Percentiles rank a stretch among this genome's conserved stretches.
Conservation (phyloP, 1,140 invertebrate genomes). For the Choristoneura fumiferana region DNA sequence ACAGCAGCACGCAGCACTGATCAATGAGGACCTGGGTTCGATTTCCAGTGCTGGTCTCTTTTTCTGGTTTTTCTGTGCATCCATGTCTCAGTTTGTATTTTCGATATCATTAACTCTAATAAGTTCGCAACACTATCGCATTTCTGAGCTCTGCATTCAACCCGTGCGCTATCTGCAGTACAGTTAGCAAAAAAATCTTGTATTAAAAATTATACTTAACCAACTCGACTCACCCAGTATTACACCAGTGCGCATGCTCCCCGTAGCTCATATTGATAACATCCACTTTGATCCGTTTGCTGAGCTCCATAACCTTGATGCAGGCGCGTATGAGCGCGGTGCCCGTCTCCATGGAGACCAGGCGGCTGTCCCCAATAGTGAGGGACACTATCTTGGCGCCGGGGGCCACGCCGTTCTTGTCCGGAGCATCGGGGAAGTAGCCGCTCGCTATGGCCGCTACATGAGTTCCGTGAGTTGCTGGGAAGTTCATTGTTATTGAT, state of each 20-base stretch:
- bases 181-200: no score
- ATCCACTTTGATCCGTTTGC: conserved; percentile 83
- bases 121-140: no score
- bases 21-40: no score
- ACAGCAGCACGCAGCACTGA: no score
- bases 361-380: conserved; percentile 93
- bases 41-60: no score
- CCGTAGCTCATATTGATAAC: conserved; percentile 99
- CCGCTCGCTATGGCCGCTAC: conserved; percentile 97
- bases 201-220: no score
- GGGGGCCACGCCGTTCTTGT: conserved; percentile 96
- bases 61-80: no score
- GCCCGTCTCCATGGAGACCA: conserved; percentile 97
- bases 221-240: conserved; percentile 85
- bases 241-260: conserved; percentile 94
- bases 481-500: no score
- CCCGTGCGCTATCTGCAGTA: no score
- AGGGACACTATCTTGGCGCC: conserved; percentile 97
- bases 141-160: no score
- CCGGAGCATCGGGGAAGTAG: conserved; percentile 93
- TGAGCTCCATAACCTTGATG: conserved; percentile 89
- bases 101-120: no score
- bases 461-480: conserved; percentile 97
- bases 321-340: conserved; percentile 94
- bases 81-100: no score